phyloP scores from a whole-genome alignment of 2,113 vertebrate species.

The Platichthys stellatus region DNA sequence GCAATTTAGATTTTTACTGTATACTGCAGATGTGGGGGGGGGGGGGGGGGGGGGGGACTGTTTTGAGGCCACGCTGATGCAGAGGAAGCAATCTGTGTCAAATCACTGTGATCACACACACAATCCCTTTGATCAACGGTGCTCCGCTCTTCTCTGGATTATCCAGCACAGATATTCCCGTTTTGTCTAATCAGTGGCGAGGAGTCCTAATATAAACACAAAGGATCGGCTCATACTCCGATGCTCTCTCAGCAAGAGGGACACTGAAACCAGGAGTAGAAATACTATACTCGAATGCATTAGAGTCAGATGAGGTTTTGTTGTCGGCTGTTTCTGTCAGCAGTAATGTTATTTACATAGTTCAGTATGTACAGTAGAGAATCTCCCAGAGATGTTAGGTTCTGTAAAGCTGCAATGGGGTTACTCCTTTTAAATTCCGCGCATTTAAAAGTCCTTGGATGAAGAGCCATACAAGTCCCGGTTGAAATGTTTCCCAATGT shows the following conservation, averaged over 20 bases:
- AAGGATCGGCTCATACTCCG: conserved; percentile 37
- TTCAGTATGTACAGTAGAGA: conserved; percentile 75
- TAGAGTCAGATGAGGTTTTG: conserved; percentile 74
- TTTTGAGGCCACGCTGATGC: conserved; percentile 25
- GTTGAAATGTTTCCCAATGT: conserved; percentile 28
- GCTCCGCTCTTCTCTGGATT: conserved; percentile 35
- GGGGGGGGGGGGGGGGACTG: conserved; percentile 1
- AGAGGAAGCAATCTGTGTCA: conserved; percentile 11
- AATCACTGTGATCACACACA: conserved; percentile 20
- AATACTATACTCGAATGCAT: conserved; percentile 64
- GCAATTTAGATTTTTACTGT: conserved; percentile 15
- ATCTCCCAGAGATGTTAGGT: conserved; percentile 79
- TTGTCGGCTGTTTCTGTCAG: conserved; percentile 66
- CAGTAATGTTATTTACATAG: conserved; percentile 72
- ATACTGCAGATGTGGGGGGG: background rate
- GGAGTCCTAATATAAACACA: conserved; percentile 40
- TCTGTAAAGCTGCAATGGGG: conserved; percentile 77
- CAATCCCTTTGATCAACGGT: conserved; percentile 4
- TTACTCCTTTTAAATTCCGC: conserved; percentile 62
- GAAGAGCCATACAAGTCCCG: conserved; percentile 72
- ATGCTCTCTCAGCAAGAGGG: conserved; percentile 52
- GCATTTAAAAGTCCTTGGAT: conserved; percentile 64
- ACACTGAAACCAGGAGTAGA: conserved; percentile 64
- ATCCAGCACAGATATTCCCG: conserved; percentile 15
- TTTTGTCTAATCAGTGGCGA: conserved; percentile 21